These are phyloP conservation scores for Aphodius sticticus DNA, from an alignment of 2,888 invertebrate species.

Conservation along the genomic window DNA sequence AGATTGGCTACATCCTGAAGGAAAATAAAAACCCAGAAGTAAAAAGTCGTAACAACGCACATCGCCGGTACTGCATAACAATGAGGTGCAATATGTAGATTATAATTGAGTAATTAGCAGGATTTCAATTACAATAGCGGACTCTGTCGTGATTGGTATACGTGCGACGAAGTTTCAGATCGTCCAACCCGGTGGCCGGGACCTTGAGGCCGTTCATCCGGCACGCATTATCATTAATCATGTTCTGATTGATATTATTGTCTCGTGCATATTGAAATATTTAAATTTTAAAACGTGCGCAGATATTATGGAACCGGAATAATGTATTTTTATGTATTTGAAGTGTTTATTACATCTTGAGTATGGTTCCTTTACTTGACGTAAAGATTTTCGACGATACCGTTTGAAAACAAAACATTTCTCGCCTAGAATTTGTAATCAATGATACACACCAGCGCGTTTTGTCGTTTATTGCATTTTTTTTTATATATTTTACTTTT, in stretches of 20 bases:
- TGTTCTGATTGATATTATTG: slow-evolving; percentile 25
- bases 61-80: neutral
- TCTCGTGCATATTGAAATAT: slow-evolving; percentile 32
- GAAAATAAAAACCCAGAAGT: too few relatives aligned
- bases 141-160: neutral
- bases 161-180: neutral
- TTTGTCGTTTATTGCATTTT: too few relatives aligned
- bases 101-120: neutral
- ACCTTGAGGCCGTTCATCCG: slow-evolving; percentile 33
- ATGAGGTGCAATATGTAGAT: neutral
- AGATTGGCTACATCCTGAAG: too few relatives aligned
- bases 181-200: slow-evolving; percentile 8
- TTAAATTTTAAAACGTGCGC: slow-evolving; percentile 21
- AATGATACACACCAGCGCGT: too few relatives aligned
- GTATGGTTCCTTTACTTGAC: too few relatives aligned
- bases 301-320: slow-evolving; percentile 18
- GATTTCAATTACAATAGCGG: slow-evolving; percentile 4
- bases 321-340: neutral
- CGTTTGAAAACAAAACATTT: too few relatives aligned
- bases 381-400: too few relatives aligned
- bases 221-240: slow-evolving; percentile 33
- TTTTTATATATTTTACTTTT: too few relatives aligned
- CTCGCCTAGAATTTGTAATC: too few relatives aligned
- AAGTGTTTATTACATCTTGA: neutral
- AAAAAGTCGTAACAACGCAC: neutral